Evolutionary conservation across 1,140 invertebrate genomes (phyloP).

Genomic region (Agraylea sexmaculata): DNA sequence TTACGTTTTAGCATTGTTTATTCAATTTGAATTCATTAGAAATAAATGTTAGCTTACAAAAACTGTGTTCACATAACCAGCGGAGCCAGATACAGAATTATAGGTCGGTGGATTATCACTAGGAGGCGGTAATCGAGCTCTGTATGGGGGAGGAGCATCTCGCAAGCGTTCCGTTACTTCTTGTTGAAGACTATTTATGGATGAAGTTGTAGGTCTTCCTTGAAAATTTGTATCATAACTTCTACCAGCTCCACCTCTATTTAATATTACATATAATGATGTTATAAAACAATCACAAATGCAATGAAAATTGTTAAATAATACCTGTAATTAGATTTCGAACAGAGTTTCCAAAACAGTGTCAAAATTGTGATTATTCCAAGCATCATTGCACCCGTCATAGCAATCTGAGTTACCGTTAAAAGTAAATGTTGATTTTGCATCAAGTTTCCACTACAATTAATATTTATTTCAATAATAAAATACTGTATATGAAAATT

Average conservation of each 20-base stretch:
- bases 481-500: no score
- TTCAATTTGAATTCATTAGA: no score
- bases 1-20: no score
- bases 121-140: slow-evolving; percentile 8
- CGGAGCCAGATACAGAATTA: slow-evolving; percentile 2
- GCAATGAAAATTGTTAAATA: background rate
- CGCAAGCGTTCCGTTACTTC: slow-evolving; percentile 13
- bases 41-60: no score
- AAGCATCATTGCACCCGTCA: slow-evolving; percentile 13
- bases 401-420: slow-evolving; percentile 18
- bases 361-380: slow-evolving; percentile 16
- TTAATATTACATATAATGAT: background rate
- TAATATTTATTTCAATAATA: no score
- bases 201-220: no score
- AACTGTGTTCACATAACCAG: slow-evolving; percentile 13
- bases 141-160: slow-evolving; percentile 18
- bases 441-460: no score
- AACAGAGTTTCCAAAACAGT: slow-evolving; percentile 18
- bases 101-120: slow-evolving; percentile 16
- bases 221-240: no score
- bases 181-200: slow-evolving; percentile 13
- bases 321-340: slow-evolving; percentile 11
- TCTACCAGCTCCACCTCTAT: slow-evolving; percentile 6
- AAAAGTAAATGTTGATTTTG: slow-evolving; percentile 12
- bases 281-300: background rate